Percentiles rank a stretch among this genome's conserved stretches.
These are phyloP conservation scores for Gymnocheta viridis DNA, from an alignment of 2,888 invertebrate genomes.

Conservation along the genomic window DNA sequence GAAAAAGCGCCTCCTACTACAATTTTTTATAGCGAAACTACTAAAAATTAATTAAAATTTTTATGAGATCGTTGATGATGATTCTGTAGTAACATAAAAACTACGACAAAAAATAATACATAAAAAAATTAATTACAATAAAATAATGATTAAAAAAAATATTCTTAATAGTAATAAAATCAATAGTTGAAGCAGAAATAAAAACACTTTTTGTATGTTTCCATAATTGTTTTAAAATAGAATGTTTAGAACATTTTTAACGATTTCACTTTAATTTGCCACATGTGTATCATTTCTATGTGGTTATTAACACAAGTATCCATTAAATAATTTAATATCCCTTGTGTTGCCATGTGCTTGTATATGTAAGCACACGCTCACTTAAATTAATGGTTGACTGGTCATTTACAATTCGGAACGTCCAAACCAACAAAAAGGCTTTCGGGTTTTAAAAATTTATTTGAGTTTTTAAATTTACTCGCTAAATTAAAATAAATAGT, in stretches of 20 bases:
- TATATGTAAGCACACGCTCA: background rate
- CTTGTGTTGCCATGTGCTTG: background rate
- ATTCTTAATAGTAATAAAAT: constrained; percentile 3
- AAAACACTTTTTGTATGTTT: background rate
- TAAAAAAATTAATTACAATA: constrained; percentile 5
- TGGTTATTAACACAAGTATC: background rate
- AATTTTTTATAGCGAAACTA: background rate
- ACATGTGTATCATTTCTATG: background rate
- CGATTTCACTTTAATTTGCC: constrained; percentile 1
- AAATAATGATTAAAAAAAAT: background rate
- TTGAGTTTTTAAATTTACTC: background rate
- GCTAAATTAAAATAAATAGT: background rate
- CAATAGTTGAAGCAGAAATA: background rate
- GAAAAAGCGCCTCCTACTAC: background rate
- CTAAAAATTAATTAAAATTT: background rate
- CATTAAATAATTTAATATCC: background rate
- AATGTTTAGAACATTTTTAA: constrained; percentile 6
- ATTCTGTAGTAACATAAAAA: constrained; percentile 4
- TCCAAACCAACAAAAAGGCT: background rate
- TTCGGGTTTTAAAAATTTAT: background rate
- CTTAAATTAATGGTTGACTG: background rate
- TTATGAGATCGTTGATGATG: background rate
- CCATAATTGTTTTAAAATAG: background rate
- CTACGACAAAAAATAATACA: background rate
- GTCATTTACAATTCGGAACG: background rate